Conservation (phyloP, 2,113 vertebrate species). For the Apaloderma vittatum region DNA sequence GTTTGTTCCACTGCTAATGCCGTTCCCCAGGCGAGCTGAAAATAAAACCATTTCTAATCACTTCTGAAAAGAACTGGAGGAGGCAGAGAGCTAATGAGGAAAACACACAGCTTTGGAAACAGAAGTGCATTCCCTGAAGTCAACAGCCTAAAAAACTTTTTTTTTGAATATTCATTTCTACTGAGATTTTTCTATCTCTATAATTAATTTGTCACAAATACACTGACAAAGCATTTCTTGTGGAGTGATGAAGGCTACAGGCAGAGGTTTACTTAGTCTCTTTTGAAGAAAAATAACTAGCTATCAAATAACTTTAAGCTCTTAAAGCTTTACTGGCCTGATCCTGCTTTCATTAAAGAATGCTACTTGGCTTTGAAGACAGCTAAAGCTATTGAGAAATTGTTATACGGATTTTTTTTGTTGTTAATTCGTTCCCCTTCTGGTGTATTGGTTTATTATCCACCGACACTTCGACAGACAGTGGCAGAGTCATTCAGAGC, state of each 20-base stretch:
- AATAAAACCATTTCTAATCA: slow-evolving; percentile 59
- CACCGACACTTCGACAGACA: background rate
- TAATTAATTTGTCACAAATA: slow-evolving; percentile 72
- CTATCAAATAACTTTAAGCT: slow-evolving; percentile 52
- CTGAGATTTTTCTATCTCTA: slow-evolving; percentile 18
- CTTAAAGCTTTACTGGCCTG: slow-evolving; percentile 41
- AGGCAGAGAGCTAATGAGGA: slow-evolving; percentile 39
- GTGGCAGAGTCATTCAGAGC: rapidly evolving
- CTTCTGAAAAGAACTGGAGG: slow-evolving; percentile 18
- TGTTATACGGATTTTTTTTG: background rate
- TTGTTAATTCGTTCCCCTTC: background rate
- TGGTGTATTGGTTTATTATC: background rate
- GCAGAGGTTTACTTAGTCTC: slow-evolving; percentile 45
- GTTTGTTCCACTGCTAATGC: slow-evolving; percentile 39
- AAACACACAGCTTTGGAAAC: background rate
- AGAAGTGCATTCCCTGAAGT: slow-evolving; percentile 31
- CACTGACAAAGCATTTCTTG: slow-evolving; percentile 61
- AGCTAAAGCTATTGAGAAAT: slow-evolving; percentile 28
- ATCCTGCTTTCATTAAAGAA: slow-evolving; percentile 46
- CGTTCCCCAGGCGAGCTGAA: slow-evolving; percentile 23
- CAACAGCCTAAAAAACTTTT: background rate
- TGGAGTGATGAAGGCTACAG: slow-evolving; percentile 61
- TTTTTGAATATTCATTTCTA: slow-evolving; percentile 39
- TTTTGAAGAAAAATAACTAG: slow-evolving; percentile 66
- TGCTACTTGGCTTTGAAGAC: slow-evolving; percentile 30